Evolutionary conservation across 2,888 invertebrate species (phyloP).

Genomic region (Athalia cordata): DNA sequence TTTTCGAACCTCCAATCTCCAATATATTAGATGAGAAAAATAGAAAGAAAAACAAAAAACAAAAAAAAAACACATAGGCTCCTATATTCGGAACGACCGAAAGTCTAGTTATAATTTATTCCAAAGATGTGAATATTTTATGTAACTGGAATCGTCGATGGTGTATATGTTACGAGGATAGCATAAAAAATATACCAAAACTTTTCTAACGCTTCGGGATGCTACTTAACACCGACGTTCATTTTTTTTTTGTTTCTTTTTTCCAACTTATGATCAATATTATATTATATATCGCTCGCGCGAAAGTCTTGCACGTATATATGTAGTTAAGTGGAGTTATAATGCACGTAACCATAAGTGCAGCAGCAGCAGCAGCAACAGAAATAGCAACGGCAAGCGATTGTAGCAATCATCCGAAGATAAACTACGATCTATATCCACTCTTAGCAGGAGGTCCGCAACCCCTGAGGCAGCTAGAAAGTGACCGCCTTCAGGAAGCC

Average conservation of each 20-base stretch:
- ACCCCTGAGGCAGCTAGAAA: slow-evolving; percentile 46
- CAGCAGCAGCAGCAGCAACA: not conserved
- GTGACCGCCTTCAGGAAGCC: slow-evolving; percentile 47
- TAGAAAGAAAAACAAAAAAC: too few relatives aligned
- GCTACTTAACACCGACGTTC: slow-evolving; percentile 5
- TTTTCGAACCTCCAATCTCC: too few relatives aligned
- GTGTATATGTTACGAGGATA: too few relatives aligned
- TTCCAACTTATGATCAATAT: slow-evolving; percentile 28
- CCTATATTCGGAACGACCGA: slow-evolving; percentile 11
- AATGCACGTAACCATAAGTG: slow-evolving; percentile 11
- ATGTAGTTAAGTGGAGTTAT: slow-evolving; percentile 9
- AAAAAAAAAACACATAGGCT: too few relatives aligned
- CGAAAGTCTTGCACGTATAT: slow-evolving; percentile 16
- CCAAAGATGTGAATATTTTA: not conserved
- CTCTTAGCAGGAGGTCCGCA: slow-evolving; percentile 30
- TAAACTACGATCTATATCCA: slow-evolving; percentile 40
- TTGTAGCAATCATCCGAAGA: slow-evolving; percentile 39
- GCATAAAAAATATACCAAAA: too few relatives aligned
- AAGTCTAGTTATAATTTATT: slow-evolving; percentile 29
- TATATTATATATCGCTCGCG: not conserved
- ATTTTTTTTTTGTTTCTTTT: not conserved
- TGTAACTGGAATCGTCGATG: not conserved
- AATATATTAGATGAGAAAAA: too few relatives aligned
- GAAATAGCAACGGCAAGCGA: too few relatives aligned
- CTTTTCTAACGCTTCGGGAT: not conserved